Base-by-base conservation (phyloP, 2,797 vertebrate genomes). In the Cyclura pinguis region DNA sequence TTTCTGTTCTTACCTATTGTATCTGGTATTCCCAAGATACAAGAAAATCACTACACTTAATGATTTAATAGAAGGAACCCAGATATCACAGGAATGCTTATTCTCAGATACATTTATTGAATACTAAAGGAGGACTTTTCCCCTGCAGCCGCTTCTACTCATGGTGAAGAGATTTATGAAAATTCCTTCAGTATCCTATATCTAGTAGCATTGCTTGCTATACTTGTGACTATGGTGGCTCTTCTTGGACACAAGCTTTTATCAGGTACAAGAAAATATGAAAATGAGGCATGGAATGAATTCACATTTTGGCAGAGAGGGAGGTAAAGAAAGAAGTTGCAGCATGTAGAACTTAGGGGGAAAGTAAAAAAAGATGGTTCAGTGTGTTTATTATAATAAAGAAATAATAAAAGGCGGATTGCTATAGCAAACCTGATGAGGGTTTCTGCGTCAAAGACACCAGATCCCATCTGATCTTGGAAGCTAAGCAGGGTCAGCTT, bases 181-280 rank as follows among this genome's bases (percentile, higher is more conserved):
- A 72, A n/a, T 73, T 88, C 82, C 59, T 87, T 92, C 80, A 90
- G 77, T n/a, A 74, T 7, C 10, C 22, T 85, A 12, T 90, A 67
- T 18, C 2, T 0, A 0, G 67, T 20, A 50, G 32, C 29, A 27
- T 29, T 77, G 87, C 80, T 89, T 93, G 69, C 89, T 80, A n/a
- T 59, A n/a, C 2, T 67, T 47, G 14, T 67, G 67, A 55, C 13
- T 84, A 0, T 29, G 77, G 52, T 69, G 78, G 50, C 64, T 87
- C 72, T 88, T 27, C 82, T 94, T 83, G 92, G 83, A 89, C 13
- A 27, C 2, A 87, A 86, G 74, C 32, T 85, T 27, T 83, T 89
- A 72, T 77, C 62, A 88, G 89, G 93, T 94, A 20, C 3, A 50
- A 35, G 91, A 92, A 72, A 35, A 42, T 18, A 85, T 13, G 12